Percentiles rank a stretch among this genome's conserved stretches.
Evolutionary conservation across 2,113 vertebrate genomes (phyloP).

Genomic region (Leucosticte australis): DNA sequence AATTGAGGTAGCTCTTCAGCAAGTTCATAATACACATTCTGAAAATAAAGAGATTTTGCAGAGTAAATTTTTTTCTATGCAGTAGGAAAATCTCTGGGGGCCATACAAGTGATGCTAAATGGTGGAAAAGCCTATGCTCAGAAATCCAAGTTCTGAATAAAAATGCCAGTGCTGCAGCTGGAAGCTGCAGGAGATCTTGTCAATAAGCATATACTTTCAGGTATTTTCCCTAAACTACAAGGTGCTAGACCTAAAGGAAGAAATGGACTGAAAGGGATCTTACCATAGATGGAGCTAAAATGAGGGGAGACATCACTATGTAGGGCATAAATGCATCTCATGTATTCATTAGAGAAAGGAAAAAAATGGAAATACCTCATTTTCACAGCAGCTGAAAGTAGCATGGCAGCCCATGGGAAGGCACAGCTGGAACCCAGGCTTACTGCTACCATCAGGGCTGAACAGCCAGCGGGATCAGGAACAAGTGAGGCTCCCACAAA

Average conservation of each 20-base stretch:
- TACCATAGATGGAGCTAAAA: neutral
- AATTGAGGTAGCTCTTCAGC: neutral
- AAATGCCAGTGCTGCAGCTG: neutral
- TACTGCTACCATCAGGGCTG: conserved; percentile 21
- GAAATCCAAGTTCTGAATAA: neutral
- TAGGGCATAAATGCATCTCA: conserved; percentile 19
- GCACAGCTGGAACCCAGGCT: conserved; percentile 29
- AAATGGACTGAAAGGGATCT: neutral
- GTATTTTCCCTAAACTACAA: neutral
- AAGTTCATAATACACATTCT: neutral
- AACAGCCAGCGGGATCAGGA: conserved; percentile 39
- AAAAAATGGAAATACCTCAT: conserved; percentile 41
- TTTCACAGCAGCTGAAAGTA: conserved; percentile 34
- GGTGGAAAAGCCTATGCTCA: neutral
- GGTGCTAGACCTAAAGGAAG: neutral
- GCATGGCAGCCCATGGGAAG: neutral
- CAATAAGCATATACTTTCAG: neutral
- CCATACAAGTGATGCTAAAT: neutral
- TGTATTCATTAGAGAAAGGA: conserved; percentile 23
- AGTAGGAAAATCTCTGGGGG: neutral
- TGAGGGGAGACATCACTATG: neutral
- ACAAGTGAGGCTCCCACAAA: conserved; percentile 12
- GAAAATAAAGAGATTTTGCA: neutral
- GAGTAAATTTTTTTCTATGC: neutral
- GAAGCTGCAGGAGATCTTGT: neutral